phyloP scores from a whole-genome alignment of 2,888 invertebrate genomes.

The Chouioia cunea region DNA sequence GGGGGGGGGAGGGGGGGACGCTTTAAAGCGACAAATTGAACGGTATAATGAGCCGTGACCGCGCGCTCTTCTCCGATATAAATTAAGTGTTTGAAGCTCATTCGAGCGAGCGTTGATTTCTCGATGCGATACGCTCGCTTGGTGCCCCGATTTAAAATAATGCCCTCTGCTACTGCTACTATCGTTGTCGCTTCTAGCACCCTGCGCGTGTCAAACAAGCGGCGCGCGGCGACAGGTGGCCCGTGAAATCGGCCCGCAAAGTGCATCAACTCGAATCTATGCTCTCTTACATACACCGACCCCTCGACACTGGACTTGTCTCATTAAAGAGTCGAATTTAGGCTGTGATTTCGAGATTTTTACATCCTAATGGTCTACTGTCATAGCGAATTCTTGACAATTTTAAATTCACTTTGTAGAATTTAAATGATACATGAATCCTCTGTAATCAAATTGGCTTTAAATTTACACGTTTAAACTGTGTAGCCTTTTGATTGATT shows the following conservation, averaged over 20 bases:
- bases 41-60: slow-evolving; percentile 23
- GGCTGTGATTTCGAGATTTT: not conserved
- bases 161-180: slow-evolving; percentile 54
- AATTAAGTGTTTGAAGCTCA: not conserved
- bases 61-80: not conserved
- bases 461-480: no score
- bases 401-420: no score
- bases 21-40: slow-evolving; percentile 9
- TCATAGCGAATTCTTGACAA: no score
- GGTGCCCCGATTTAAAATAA: slow-evolving; percentile 56
- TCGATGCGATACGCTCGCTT: slow-evolving; percentile 11
- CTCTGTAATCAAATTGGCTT: no score
- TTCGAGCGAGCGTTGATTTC: slow-evolving; percentile 15
- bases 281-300: slow-evolving; percentile 37
- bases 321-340: slow-evolving; percentile 56
- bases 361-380: no score
- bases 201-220: slow-evolving; percentile 50
- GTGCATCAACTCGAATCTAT: slow-evolving; percentile 53
- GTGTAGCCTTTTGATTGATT: no score
- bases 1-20: not conserved
- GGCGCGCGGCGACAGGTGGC: slow-evolving; percentile 63
- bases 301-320: slow-evolving; percentile 55
- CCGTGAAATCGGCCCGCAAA: slow-evolving; percentile 67
- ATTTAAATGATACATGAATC: no score
- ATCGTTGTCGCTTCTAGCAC: no score